Percentiles rank a stretch among this genome's conserved stretches.
Conservation (phyloP, 1,140 invertebrate species). For the Drosophila pandora region DNA sequence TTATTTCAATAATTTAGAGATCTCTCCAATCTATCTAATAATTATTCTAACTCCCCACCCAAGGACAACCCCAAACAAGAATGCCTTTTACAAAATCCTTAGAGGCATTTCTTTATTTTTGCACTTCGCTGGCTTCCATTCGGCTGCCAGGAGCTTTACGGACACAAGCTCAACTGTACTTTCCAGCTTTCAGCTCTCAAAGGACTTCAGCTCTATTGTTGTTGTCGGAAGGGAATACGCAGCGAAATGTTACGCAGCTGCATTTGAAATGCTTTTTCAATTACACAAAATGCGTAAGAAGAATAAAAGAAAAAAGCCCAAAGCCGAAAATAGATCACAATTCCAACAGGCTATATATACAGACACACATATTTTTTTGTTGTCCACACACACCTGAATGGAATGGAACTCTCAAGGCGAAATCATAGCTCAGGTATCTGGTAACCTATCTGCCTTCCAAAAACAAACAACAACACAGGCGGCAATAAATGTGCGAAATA, state of each 20-base stretch:
- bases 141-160: slow-evolving; percentile 29
- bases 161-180: slow-evolving; percentile 54
- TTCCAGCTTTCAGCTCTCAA: not conserved
- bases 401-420: slow-evolving; percentile 45
- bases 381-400: slow-evolving; percentile 60
- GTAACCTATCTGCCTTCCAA: slow-evolving; percentile 55
- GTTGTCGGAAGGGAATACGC: slow-evolving; percentile 17
- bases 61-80: slow-evolving; percentile 17
- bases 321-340: slow-evolving; percentile 68
- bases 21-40: not conserved
- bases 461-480: slow-evolving; percentile 37
- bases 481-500: slow-evolving; percentile 55
- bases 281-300: slow-evolving; percentile 57
- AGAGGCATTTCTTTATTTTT: slow-evolving; percentile 27
- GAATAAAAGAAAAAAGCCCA: slow-evolving; percentile 18
- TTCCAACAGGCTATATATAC: slow-evolving; percentile 34
- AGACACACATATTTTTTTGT: slow-evolving; percentile 9
- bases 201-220: slow-evolving; percentile 10
- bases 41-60: not conserved
- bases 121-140: slow-evolving; percentile 27
- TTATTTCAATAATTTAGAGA: slow-evolving; percentile 8
- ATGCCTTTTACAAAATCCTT: slow-evolving; percentile 9
- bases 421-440: slow-evolving; percentile 78
- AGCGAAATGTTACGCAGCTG: slow-evolving; percentile 70
- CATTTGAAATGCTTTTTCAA: slow-evolving; percentile 76